Percentiles rank a stretch among this genome's conserved stretches.
phyloP scores from a whole-genome alignment of 2,888 invertebrate genomes.

The Lepas anatifera region DNA sequence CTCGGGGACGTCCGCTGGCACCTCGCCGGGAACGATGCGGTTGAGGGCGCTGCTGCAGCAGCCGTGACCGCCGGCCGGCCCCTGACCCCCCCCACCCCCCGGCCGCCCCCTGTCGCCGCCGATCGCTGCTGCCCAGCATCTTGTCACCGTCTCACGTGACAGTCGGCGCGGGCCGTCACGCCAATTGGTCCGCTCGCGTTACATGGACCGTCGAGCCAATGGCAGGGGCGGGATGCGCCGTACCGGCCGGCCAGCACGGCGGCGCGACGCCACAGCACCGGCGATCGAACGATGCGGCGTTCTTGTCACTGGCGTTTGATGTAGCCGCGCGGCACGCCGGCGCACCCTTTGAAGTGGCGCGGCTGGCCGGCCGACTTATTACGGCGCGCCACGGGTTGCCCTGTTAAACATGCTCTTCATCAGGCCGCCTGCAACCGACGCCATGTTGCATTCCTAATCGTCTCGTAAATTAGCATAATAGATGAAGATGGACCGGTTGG shows the following conservation, averaged over 20 bases:
- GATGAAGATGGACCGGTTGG: background rate
- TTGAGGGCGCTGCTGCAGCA: background rate
- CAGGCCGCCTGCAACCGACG: slow-evolving; percentile 2
- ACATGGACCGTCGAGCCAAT: slow-evolving; percentile 9
- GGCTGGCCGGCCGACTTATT: background rate
- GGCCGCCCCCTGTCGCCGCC: no score
- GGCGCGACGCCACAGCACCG: background rate
- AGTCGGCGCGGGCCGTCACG: background rate
- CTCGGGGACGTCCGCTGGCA: background rate
- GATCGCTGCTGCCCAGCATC: no score
- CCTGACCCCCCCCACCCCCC: no score
- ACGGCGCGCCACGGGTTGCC: slow-evolving; percentile 6
- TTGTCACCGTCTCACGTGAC: no score
- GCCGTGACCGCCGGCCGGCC: background rate
- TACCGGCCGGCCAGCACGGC: no score
- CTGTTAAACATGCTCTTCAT: slow-evolving; percentile 9
- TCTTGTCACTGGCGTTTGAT: slow-evolving; percentile 10
- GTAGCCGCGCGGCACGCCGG: background rate
- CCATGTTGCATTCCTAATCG: slow-evolving; percentile 9
- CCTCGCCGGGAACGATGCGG: background rate
- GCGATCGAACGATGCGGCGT: background rate
- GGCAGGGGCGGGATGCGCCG: no score
- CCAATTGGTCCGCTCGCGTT: background rate
- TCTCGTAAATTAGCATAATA: background rate
- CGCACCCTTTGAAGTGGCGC: background rate